phyloP scores from a whole-genome alignment of 2,888 invertebrate genomes.

The Hydrotaea cyrtoneurina region DNA sequence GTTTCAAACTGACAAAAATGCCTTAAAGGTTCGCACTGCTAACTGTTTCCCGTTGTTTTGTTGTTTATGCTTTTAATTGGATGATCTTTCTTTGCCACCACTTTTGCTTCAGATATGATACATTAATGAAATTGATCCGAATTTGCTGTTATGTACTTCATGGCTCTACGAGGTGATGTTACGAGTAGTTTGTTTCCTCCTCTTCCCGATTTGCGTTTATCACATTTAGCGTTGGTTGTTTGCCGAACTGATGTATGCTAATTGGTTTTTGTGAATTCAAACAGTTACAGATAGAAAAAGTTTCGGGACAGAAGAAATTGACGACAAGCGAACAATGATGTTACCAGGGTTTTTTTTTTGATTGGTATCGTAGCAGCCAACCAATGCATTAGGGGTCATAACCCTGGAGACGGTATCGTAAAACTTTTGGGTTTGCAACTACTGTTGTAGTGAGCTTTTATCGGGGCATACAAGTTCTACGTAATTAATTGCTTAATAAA shows the following conservation, averaged over 20 bases:
- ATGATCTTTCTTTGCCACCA: slow-evolving; percentile 34
- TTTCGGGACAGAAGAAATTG: slow-evolving; percentile 14
- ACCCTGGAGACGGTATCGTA: background rate
- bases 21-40: slow-evolving; percentile 46
- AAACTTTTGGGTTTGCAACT: background rate
- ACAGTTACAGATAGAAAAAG: background rate
- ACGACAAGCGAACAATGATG: background rate
- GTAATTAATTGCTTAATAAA: no score
- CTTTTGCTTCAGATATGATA: slow-evolving; percentile 42
- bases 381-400: slow-evolving; percentile 40
- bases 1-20: slow-evolving; percentile 4
- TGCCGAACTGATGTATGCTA: slow-evolving; percentile 49
- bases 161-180: background rate
- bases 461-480: no score
- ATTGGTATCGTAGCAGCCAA: background rate
- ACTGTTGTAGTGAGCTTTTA: no score
- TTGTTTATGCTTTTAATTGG: slow-evolving; percentile 51
- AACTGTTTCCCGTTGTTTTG: slow-evolving; percentile 38
- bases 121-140: slow-evolving; percentile 39
- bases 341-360: slow-evolving; percentile 3
- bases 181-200: no score
- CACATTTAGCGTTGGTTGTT: slow-evolving; percentile 2
- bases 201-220: slow-evolving; percentile 1
- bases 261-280: slow-evolving; percentile 44
- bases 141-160: slow-evolving; percentile 3